Percentiles rank a stretch among this genome's conserved stretches.
These are phyloP conservation scores for Chrysomela aeneicollis DNA, from an alignment of 2,888 invertebrate species.

Conservation along the genomic window DNA sequence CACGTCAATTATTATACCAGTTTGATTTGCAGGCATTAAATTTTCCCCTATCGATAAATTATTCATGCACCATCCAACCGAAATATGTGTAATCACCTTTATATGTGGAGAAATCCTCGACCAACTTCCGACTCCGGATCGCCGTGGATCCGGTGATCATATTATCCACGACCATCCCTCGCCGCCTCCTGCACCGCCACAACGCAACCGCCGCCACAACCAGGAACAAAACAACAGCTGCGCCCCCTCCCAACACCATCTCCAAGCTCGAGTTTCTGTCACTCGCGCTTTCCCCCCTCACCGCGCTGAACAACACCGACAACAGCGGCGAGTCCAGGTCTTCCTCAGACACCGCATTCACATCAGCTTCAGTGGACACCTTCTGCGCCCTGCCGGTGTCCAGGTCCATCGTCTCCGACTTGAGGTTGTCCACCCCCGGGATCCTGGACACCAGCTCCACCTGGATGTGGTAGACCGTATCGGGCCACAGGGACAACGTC, in stretches of 20 bases:
- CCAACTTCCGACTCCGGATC: conserved; percentile 68
- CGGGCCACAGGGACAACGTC: conserved; percentile 81
- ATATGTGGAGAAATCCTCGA: conserved; percentile 65
- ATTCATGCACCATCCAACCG: not conserved
- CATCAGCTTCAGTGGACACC: conserved; percentile 71
- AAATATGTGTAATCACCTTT: conserved; percentile 43
- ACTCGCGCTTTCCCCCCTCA: conserved; percentile 68
- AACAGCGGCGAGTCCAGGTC: conserved; percentile 63
- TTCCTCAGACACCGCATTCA: conserved; percentile 64
- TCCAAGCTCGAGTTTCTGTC: conserved; percentile 67
- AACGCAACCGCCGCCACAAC: conserved; percentile 65
- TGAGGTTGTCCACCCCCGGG: conserved; percentile 69
- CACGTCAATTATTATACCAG: no score
- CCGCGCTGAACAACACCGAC: conserved; percentile 70
- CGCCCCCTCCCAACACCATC: conserved; percentile 67
- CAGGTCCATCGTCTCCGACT: conserved; percentile 72
- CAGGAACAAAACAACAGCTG: conserved; percentile 63
- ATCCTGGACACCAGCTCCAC: conserved; percentile 72
- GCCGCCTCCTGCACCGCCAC: conserved; percentile 68
- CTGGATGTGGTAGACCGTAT: conserved; percentile 83
- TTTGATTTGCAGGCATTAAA: no score
- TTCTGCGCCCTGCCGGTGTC: conserved; percentile 71
- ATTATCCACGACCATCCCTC: conserved; percentile 64
- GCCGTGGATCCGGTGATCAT: conserved; percentile 70
- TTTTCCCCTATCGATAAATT: no score